Base-by-base conservation (phyloP, 2,797 vertebrate species). In the Acanthurus tractus region DNA sequence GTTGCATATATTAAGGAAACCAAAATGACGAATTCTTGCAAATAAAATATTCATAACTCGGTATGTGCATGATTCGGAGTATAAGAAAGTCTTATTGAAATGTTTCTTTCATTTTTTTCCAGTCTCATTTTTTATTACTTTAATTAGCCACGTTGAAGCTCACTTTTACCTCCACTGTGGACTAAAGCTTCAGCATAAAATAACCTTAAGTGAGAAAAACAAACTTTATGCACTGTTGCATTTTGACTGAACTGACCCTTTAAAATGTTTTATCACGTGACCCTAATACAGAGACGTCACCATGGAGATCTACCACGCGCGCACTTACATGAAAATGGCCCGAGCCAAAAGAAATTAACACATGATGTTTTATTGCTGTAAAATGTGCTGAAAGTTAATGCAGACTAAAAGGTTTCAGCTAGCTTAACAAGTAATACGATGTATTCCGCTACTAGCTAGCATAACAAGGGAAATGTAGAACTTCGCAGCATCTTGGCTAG, bases 251-350 rank as follows among this genome's bases (percentile, higher is more conserved):
- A 72, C 22, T 64, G 15, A 20, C 64, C 49, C 54, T 74, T 74
- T 55, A 64, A 48, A 70, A 25, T 52, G 23, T 42, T 34, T 38
- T 8, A n/a, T 63, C 82, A 83, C 69, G 73, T 80, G 69, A 70
- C 55, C 5, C 6, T 38, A 0, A 2, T 1, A 8, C 3, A 17
- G 6, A 44, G 8, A 44, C 45, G 48, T 79, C 46, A 38, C 75
- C 75, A 63, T 52, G 49, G 61, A 58, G 42, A 73, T 9, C 1
- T 7, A 22, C 14, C 52, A n/a, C 46, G 46, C 15, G 62, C 17
- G 42, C 62, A 25, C n/a, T 11, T 4, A 55, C 42, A 55, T 25
- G 20, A 55, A 44, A 71, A 1, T 7, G 8, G 14, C 12, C 3
- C 7, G 13, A 13, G 10, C 9, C 10, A 34, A 38, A 14, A 3